phyloP scores from a whole-genome alignment of 2,797 vertebrate genomes.

The Heteromormyrus szaboi region DNA sequence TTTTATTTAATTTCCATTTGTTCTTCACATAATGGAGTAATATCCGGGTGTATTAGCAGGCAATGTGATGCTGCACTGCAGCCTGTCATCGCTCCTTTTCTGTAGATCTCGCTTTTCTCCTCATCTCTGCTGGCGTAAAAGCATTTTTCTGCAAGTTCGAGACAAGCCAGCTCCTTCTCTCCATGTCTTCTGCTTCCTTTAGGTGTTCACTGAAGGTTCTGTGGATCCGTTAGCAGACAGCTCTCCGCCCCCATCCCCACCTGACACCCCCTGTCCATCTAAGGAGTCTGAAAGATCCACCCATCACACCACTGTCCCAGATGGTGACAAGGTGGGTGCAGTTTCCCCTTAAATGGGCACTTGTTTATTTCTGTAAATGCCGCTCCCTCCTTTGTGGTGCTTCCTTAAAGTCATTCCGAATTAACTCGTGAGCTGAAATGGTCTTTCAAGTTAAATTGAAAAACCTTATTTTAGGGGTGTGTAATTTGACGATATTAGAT shows the following conservation, averaged over 20 bases:
- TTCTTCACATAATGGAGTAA: neutral
- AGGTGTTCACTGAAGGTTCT: conserved; percentile 53
- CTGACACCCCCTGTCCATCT: neutral
- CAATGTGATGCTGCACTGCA: neutral
- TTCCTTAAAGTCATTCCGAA: neutral
- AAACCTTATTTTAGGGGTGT: neutral
- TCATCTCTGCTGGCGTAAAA: neutral
- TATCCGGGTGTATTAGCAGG: neutral
- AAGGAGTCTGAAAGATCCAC: neutral
- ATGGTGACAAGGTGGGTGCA: conserved; percentile 50
- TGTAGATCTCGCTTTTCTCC: neutral
- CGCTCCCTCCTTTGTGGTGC: neutral
- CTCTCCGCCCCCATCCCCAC: neutral
- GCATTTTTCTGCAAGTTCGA: neutral
- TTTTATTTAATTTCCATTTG: neutral
- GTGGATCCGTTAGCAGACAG: neutral
- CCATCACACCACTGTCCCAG: conserved; percentile 52
- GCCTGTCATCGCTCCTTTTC: neutral
- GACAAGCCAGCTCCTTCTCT: neutral
- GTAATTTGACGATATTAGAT: neutral
- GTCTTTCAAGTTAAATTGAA: neutral
- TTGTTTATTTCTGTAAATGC: neutral
- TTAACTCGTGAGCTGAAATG: neutral
- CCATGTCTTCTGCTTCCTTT: conserved; percentile 6
- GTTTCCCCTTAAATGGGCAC: neutral